phyloP scores from a whole-genome alignment of 2,888 invertebrate species.

The Drosophila subsilvestris region DNA sequence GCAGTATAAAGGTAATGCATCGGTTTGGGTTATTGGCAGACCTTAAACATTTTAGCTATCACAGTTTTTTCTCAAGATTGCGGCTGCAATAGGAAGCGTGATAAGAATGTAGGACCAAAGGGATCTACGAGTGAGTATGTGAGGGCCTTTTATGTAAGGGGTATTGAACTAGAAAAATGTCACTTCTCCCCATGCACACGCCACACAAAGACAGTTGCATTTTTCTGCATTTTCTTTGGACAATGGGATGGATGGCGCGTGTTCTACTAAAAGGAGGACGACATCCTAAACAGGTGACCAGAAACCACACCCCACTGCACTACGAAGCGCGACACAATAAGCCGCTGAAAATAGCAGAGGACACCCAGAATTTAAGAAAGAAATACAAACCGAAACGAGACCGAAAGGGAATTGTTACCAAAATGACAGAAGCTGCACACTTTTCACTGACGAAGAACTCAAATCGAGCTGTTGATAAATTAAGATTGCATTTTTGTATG shows the following conservation, averaged over 20 bases:
- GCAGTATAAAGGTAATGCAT: neutral
- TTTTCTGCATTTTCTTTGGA: neutral
- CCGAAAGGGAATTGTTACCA: slow-evolving; percentile 14
- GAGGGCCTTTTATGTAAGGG: no score
- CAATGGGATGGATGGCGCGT: neutral
- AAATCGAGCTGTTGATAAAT: slow-evolving; percentile 16
- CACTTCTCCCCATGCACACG: no score
- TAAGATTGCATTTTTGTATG: neutral
- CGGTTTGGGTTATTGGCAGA: no score
- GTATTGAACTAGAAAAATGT: neutral
- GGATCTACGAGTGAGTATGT: no score
- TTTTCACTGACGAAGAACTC: slow-evolving; percentile 17
- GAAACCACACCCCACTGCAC: no score
- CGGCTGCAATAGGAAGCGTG: no score
- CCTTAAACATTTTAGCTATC: no score
- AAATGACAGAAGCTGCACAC: neutral
- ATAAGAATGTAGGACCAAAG: no score
- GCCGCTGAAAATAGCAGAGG: neutral
- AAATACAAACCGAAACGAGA: slow-evolving; percentile 15
- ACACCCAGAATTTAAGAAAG: neutral
- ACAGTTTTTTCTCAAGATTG: no score
- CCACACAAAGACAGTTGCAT: neutral
- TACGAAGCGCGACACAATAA: no score
- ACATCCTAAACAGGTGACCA: no score
- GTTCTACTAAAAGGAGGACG: no score